Base-by-base conservation (phyloP, 2,797 vertebrate species). In the Spondyliosoma cantharus region DNA sequence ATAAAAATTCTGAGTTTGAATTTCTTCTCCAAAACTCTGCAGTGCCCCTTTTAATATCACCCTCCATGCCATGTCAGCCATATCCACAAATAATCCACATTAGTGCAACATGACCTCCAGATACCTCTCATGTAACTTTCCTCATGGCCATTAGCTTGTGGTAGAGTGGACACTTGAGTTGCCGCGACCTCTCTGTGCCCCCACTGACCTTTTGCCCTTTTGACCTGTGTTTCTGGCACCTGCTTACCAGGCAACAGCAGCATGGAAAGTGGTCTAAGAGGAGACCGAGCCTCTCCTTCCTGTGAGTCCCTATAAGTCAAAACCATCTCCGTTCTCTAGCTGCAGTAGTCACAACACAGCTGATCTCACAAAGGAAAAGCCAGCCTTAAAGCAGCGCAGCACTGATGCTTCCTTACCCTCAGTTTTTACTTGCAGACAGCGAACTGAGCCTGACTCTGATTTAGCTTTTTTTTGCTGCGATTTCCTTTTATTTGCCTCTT, bases 191-290 rank as follows among this genome's bases (percentile, higher is more conserved):
- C 83, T 70, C 83, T 89, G 75, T 85, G 80, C 82, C 66, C 74
- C 81, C 73, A 60, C 78, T 92, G 72, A 89, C 74, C 77, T 87
- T 60, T 60, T 73, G 64, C 42, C 86, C 73, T 86, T 80, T 88
- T 92, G 89, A 94, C 90, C 80, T 91, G 71, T 91, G 84, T 93
- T 83, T 94, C 87, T 95, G 94, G 88, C 90, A 94, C 94, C 95
- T 93, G 95, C 91, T 94, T 93, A 93, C 93, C 96, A 96, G 95
- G 95, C 93, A 88, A 80, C 94, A 94, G 93, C 95, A 94, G 90
- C 95, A 95, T 80, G 90, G 87, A 92, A 95, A 95, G 92, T 91
- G 94, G 94, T 94, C 95, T 93, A 95, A 96, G 94, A 95, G 93
- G 95, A 95, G 94, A 89, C 91, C 92, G 6, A 93, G 94, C 91